Conservation (phyloP, 2,888 invertebrate species). For the Monopis laevigella region DNA sequence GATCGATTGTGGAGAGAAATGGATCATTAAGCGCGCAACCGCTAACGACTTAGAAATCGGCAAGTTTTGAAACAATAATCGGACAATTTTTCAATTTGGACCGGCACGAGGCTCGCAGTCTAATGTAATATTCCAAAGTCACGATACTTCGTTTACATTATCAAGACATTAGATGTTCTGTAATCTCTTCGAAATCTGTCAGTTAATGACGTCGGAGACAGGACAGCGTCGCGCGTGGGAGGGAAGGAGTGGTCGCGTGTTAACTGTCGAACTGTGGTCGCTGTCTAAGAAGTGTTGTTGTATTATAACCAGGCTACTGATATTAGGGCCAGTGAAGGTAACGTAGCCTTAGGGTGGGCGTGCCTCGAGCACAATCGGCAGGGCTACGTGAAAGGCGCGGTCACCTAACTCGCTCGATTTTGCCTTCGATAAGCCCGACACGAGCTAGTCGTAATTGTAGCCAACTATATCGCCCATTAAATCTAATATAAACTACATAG, state of each 20-base stretch:
- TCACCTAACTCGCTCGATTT: constrained; percentile 40
- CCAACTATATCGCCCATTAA: constrained; percentile 1
- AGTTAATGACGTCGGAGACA: constrained; percentile 10
- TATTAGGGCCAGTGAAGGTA: constrained; percentile 30
- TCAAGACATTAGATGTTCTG: constrained; percentile 12
- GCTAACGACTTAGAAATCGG: constrained; percentile 33
- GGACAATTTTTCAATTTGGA: constrained; percentile 36
- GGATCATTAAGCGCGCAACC: constrained; percentile 29
- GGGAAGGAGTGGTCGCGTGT: constrained; percentile 1
- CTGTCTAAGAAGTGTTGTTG: neutral
- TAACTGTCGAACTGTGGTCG: neutral
- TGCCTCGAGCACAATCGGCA: constrained; percentile 22
- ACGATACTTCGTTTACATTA: constrained; percentile 23
- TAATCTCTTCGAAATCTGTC: constrained; percentile 10
- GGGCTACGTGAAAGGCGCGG: constrained; percentile 49
- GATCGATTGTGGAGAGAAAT: constrained; percentile 25
- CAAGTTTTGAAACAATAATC: constrained; percentile 39
- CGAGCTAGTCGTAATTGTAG: constrained; percentile 30
- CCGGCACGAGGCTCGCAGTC: constrained; percentile 36
- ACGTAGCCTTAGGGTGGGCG: constrained; percentile 36
- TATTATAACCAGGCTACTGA: neutral
- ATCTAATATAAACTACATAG: no score
- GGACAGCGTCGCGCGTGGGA: constrained; percentile 7
- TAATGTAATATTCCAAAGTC: constrained; percentile 35
- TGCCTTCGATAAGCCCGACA: constrained; percentile 41